Evolutionary conservation across 2,113 vertebrate genomes (phyloP), one percentile per base, ranked within the genome.

Genomic region (Symphodus melops): DNA sequence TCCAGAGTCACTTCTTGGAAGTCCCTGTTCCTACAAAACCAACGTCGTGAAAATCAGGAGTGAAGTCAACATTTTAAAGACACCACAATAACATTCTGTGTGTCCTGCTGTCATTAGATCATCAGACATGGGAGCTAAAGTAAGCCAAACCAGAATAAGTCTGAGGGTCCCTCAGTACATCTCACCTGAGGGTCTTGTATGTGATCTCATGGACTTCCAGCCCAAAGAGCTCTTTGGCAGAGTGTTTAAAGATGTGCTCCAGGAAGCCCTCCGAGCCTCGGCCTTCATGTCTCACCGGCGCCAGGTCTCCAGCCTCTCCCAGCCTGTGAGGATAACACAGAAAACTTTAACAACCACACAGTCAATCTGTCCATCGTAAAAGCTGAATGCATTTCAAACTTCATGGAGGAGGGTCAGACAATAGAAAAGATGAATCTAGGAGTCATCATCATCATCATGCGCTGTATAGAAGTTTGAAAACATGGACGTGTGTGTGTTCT

Each of bases 1-100:
- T 99, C 97, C 16, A 99, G 93, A 21, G 93, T 96, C 41, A 97
- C 97, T 85, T 99, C 98, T 69, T 96, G 97, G 77, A 99, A 97
- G 86, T 99, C 97, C n/a, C 95, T 96, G 92, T 99, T 99, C 89
- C 98, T 99, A 39, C 4, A 49, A 63, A 56, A 28, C 10, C 14
- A 62, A 41, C n/a, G 58, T 0, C 9, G 3, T 1, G n/a, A 2
- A 9, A 7, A 20, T 51, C 44, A 48, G 14, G 46, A 48, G 11
- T 41, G 39, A 41, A 10, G 39, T 41, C 39, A 41, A 41, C 11
- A 11, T 41, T 41, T 0, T 2, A 10, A 11, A 41, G 11, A 41
- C 28, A 4, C 28, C 4, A 33, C 28, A 33, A 33, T 33, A 33
- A 33, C 4, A 33, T 33, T 5, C 28, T 33, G 5, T 33, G 28